Evolutionary conservation across 2,888 invertebrate genomes (phyloP).

Genomic region (Eustalomyia histrio): DNA sequence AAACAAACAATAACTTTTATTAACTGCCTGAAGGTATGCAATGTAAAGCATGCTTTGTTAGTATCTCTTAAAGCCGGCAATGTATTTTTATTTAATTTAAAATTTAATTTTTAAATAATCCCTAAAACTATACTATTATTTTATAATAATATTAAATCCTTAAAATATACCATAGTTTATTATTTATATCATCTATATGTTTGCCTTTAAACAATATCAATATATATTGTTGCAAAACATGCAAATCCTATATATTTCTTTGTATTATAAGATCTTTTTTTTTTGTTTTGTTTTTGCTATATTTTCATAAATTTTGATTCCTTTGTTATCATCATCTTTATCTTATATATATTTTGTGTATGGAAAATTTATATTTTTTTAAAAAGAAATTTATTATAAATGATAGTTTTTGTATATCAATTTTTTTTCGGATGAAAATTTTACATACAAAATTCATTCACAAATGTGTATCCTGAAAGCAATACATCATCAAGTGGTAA

Average conservation of each 20-base stretch:
- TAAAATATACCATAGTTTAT: not conserved
- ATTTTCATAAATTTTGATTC: constrained; percentile 6
- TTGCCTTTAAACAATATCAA: constrained; percentile 15
- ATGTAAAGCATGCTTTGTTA: not conserved
- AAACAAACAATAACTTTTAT: not conserved
- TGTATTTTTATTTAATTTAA: not conserved
- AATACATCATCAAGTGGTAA: constrained; percentile 59
- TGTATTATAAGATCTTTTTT: not conserved
- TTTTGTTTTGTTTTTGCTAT: not conserved
- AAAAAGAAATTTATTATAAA: constrained; percentile 22
- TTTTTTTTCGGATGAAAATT: not conserved
- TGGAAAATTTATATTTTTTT: not conserved
- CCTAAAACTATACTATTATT: not conserved
- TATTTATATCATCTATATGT: constrained; percentile 3
- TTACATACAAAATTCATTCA: constrained; percentile 31
- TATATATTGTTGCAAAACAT: constrained; percentile 1
- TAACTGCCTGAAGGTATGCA: not conserved
- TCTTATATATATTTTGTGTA: not conserved
- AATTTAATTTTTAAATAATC: not conserved
- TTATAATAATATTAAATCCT: not conserved
- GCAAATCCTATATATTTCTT: constrained; percentile 38
- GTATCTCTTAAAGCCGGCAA: not conserved
- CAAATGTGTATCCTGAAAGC: constrained; percentile 57
- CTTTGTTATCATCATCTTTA: not conserved
- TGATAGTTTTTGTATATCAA: constrained; percentile 26